These are phyloP conservation scores for Thereva unica DNA, from an alignment of 2,888 invertebrate genomes.

Conservation along the genomic window DNA sequence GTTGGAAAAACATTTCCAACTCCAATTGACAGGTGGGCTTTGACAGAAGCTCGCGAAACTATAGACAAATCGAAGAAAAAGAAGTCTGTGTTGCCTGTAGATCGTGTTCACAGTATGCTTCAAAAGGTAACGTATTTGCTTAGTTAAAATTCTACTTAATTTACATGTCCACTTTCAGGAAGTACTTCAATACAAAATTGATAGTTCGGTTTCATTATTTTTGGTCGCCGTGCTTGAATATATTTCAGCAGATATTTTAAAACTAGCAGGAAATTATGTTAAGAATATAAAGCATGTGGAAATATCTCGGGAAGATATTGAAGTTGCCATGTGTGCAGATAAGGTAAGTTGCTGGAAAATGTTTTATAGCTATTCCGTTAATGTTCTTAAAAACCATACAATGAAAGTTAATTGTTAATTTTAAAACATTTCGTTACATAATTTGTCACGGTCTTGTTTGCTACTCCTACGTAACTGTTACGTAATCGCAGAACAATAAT, in stretches of 20 bases:
- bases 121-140: constrained; percentile 65
- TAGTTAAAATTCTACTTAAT: constrained; percentile 3
- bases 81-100: constrained; percentile 80
- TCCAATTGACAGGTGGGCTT: constrained; percentile 92
- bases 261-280: constrained; percentile 95
- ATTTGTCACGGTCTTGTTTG: too few relatives aligned
- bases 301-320: constrained; percentile 92
- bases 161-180: constrained; percentile 62
- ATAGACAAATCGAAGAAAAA: constrained; percentile 78
- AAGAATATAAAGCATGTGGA: constrained; percentile 92
- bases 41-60: constrained; percentile 85
- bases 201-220: constrained; percentile 84
- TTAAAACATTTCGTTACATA: too few relatives aligned
- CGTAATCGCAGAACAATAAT: too few relatives aligned
- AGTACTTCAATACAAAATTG: constrained; percentile 83
- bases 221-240: constrained; percentile 93
- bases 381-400: not conserved
- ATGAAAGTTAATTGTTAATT: not conserved
- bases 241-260: constrained; percentile 92
- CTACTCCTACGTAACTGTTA: too few relatives aligned
- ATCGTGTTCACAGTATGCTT: constrained; percentile 85
- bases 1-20: constrained; percentile 92
- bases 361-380: too few relatives aligned
- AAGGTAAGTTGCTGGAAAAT: constrained; percentile 66
- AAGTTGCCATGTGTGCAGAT: constrained; percentile 97